Evolutionary conservation across 1,140 invertebrate species (phyloP), one percentile per base, ranked within the genome.

Genomic region (Daktulosphaira vitifoliae): DNA sequence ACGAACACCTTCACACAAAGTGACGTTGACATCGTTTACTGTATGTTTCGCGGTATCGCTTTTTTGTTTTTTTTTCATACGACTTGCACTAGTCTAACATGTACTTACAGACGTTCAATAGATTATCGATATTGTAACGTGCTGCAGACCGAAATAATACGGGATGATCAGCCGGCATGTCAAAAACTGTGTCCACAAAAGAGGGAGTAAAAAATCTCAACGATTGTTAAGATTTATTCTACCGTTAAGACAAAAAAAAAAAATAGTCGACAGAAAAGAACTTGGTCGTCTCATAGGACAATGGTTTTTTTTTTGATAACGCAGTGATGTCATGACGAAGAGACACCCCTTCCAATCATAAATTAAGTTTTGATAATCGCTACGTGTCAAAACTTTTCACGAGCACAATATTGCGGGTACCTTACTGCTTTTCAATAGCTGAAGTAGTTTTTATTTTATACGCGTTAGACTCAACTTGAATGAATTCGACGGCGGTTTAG

Each of bases 121-220:
- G 11, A 33, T 33, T 33, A 11, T 37, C 20, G 33, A 42, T 25
- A 37, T 44, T 22, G 54, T 38, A 26, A 44, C 54, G 39, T 46
- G 11, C 54, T 38, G 39, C 54, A 59, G 54, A 59, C 54, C 54
- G 54, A 42, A 44, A 59, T 59, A 59, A 59, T 59, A 59, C n/a
- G 20, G 54, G 54, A 59, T 59, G 26, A 59, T 44, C 54, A 20
- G 11, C 29, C 5, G 7, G 15, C 39, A 15, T 22, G 53, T 18
- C 23, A 37, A 23, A 6, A 9, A 20, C 42, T 59, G 20, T 37
- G 25, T 59, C 11, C 37, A 44, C 52, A 54, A 54, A 38, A 22
- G 37, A 39, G 33, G 7, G 7, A 6, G 37, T 2, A n/a, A 42
- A n/a, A 44, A 18, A 44, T 44, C 53, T 56, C 33, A n/a, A n/a